Percentiles rank a stretch among this genome's conserved stretches.
Conservation (phyloP, 2,113 vertebrate species). For the Morone saxatilis region DNA sequence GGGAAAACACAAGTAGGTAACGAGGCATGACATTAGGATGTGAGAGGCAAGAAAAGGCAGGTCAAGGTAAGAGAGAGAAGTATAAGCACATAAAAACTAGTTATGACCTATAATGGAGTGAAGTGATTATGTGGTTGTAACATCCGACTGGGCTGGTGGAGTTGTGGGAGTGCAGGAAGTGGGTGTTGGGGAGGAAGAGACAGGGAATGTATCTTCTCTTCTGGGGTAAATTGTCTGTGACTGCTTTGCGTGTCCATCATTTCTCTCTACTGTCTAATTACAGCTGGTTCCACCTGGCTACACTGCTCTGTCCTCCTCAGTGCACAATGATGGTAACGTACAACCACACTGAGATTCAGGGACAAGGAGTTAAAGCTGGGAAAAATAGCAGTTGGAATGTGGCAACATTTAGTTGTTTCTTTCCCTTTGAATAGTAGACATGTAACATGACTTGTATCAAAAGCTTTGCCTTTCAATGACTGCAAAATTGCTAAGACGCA, state of each 20-base stretch:
- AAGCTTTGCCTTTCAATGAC: slow-evolving; percentile 11
- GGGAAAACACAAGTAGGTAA: slow-evolving; percentile 39
- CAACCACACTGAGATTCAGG: slow-evolving; percentile 13
- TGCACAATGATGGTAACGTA: slow-evolving; percentile 25
- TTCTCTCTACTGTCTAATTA: slow-evolving; percentile 76
- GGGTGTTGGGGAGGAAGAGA: slow-evolving; percentile 38
- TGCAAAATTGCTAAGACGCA: neutral
- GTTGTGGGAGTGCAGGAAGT: slow-evolving; percentile 15
- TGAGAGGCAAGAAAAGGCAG: slow-evolving; percentile 24
- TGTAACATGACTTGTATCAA: neutral
- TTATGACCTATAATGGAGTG: slow-evolving; percentile 52
- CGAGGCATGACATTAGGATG: slow-evolving; percentile 26
- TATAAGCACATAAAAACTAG: slow-evolving; percentile 50
- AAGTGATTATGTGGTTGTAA: slow-evolving; percentile 50
- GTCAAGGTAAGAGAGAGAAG: slow-evolving; percentile 42
- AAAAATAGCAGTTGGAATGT: slow-evolving; percentile 28
- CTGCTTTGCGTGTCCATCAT: slow-evolving; percentile 76
- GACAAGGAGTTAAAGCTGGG: slow-evolving; percentile 9
- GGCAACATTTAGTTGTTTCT: neutral
- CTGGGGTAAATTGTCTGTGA: slow-evolving; percentile 73
- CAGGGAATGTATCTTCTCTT: slow-evolving; percentile 53
- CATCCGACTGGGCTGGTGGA: slow-evolving; percentile 21
- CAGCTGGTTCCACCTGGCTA: slow-evolving; percentile 73
- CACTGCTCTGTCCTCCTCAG: slow-evolving; percentile 49
- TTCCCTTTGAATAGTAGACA: no score